Conservation (phyloP, 1,140 invertebrate genomes). For the Drosophila asahinai region DNA sequence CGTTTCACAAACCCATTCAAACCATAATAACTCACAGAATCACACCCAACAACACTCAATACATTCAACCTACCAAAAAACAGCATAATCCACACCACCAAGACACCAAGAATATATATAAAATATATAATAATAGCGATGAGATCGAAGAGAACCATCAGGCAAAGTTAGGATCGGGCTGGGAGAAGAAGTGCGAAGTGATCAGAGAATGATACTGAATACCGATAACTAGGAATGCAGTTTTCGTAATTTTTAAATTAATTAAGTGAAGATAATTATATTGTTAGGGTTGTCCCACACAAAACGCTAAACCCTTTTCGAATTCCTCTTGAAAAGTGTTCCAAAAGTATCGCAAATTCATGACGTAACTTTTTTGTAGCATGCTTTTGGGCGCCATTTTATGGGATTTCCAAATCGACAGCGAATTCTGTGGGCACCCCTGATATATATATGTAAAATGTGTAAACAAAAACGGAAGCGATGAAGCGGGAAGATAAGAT, state of each 20-base stretch:
- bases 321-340: too few species aligned
- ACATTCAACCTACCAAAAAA: conserved; percentile 69
- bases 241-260: conserved; percentile 75
- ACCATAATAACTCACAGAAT: conserved; percentile 8
- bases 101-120: conserved; percentile 47
- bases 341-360: too few species aligned
- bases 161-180: conserved; percentile 35
- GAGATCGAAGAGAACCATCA: conserved; percentile 32
- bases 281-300: not conserved
- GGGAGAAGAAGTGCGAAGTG: conserved; percentile 21
- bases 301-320: too few species aligned
- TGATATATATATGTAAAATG: conserved; percentile 12
- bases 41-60: conserved; percentile 45
- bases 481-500: conserved; percentile 51
- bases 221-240: conserved; percentile 53
- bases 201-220: conserved; percentile 5
- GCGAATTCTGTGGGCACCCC: not conserved
- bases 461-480: conserved; percentile 17
- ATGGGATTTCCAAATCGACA: not conserved
- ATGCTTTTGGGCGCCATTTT: not conserved
- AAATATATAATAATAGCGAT: conserved; percentile 19
- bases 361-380: not conserved
- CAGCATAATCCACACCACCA: conserved; percentile 80
- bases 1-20: conserved; percentile 23
- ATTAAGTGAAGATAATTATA: conserved; percentile 30